Conservation (phyloP, 2,888 invertebrate species). For the Acanthosoma haemorrhoidale region DNA sequence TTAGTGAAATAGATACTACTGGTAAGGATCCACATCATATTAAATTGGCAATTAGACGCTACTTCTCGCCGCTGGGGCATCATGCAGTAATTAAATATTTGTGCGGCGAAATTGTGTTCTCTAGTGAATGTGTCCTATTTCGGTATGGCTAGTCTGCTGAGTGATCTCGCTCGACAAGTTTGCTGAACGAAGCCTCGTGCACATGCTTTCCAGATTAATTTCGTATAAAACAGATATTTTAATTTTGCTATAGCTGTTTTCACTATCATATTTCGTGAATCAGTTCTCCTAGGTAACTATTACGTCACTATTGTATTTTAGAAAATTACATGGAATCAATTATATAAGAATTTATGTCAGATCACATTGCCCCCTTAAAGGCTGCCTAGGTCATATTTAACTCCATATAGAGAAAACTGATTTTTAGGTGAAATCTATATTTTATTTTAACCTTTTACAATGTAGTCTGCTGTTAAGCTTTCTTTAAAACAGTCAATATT, state of each 20-base stretch:
- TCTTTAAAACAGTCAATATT: neutral
- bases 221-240: conserved; percentile 38
- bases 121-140: conserved; percentile 39
- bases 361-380: conserved; percentile 33
- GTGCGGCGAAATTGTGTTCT: conserved; percentile 33
- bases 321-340: conserved; percentile 39
- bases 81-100: conserved; percentile 15
- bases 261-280: conserved; percentile 29
- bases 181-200: conserved; percentile 43
- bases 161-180: conserved; percentile 32
- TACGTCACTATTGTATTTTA: conserved; percentile 34
- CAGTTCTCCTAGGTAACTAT: conserved; percentile 35
- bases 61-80: neutral
- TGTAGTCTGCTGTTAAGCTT: neutral
- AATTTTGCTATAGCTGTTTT: conserved; percentile 18
- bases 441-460: neutral
- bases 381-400: neutral
- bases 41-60: conserved; percentile 23
- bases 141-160: conserved; percentile 36
- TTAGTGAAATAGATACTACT: conserved; percentile 55
- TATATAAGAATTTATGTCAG: conserved; percentile 40
- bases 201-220: conserved; percentile 52
- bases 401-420: neutral
- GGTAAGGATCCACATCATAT: conserved; percentile 49
- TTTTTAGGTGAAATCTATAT: neutral